phyloP scores from a whole-genome alignment of 2,888 invertebrate species.

The Mamestra brassicae region DNA sequence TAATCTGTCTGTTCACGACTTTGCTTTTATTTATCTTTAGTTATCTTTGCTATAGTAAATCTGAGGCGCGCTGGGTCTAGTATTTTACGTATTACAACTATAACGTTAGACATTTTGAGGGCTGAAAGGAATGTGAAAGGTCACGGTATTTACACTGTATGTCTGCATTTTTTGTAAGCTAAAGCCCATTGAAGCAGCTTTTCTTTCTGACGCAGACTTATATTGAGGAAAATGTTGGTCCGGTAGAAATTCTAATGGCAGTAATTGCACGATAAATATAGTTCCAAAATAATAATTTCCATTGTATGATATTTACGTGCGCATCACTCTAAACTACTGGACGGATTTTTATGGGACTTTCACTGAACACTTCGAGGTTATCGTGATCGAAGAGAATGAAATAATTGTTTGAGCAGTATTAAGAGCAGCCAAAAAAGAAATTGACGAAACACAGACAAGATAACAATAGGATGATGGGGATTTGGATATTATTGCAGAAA shows the following conservation, averaged over 20 bases:
- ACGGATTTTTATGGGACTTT: conserved; percentile 60
- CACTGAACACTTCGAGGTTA: conserved; percentile 53
- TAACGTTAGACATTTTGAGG: conserved; percentile 27
- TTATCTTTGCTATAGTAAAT: conserved; percentile 20
- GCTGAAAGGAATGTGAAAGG: conserved; percentile 37
- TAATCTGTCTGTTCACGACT: conserved; percentile 34
- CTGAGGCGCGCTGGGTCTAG: conserved; percentile 15
- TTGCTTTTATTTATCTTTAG: conserved; percentile 16
- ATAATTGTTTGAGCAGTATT: conserved; percentile 49
- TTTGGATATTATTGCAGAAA: neutral
- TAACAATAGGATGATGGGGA: conserved; percentile 1
- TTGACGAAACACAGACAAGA: neutral
- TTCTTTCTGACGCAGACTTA: neutral
- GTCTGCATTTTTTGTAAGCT: conserved; percentile 18
- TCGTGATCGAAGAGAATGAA: conserved; percentile 56
- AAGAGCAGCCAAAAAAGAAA: conserved; percentile 31
- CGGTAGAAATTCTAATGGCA: conserved; percentile 7
- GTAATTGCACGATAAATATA: conserved; percentile 35
- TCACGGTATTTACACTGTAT: conserved; percentile 23
- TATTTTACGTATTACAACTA: conserved; percentile 6
- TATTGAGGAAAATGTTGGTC: conserved; percentile 17
- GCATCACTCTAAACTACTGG: conserved; percentile 45
- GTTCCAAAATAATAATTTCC: conserved; percentile 19
- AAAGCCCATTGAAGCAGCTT: conserved; percentile 14
- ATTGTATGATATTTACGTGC: conserved; percentile 35